Conservation (phyloP, 37 sponge, comb jelly and placozoan genomes). For the Amphimedon queenslandica region DNA sequence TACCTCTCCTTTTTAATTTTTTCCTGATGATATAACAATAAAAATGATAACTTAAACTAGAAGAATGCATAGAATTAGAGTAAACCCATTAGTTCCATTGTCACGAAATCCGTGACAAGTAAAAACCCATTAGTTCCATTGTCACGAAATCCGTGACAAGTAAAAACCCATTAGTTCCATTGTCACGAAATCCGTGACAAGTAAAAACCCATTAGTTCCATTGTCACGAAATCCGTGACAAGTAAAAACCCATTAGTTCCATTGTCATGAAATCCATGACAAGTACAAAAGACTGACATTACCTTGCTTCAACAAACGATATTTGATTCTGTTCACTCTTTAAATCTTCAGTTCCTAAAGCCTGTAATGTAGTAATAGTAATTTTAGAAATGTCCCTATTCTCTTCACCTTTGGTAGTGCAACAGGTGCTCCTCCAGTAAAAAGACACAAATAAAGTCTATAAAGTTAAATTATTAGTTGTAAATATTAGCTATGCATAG, state of each 20-base stretch:
- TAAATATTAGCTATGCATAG: background rate
- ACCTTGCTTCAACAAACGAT: constrained; percentile 58
- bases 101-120: no score
- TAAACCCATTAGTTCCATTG: no score
- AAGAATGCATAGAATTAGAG: background rate
- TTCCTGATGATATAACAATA: constrained; percentile 26
- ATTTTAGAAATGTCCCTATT: background rate
- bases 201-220: no score
- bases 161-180: no score
- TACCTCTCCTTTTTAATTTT: constrained; percentile 46
- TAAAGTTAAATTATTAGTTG: background rate
- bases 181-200: no score
- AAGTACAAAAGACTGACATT: no score
- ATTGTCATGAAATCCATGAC: no score
- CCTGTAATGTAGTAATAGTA: constrained; percentile 22
- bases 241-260: no score
- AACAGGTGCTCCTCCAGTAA: constrained; percentile 86
- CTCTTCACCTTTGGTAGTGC: constrained; percentile 52
- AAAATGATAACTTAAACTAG: background rate
- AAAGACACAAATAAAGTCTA: constrained; percentile 92
- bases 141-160: no score
- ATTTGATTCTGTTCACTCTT: constrained; percentile 18
- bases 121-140: no score
- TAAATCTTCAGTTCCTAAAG: constrained; percentile 59
- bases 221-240: no score